phyloP scores from a whole-genome alignment of 2,888 invertebrate genomes.

The Agrilus mali region DNA sequence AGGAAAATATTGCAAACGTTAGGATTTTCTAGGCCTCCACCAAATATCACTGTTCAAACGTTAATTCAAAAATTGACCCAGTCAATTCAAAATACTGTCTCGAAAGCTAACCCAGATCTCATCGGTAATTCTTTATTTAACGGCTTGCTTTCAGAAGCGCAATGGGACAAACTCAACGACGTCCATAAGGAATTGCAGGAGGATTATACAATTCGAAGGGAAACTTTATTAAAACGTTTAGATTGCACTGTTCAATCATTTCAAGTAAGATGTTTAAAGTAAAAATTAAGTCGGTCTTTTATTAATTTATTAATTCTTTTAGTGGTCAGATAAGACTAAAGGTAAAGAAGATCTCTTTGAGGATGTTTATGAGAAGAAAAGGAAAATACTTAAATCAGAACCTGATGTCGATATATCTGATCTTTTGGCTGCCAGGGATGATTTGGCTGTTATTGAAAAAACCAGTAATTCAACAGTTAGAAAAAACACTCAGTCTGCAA shows the following conservation, averaged over 20 bases:
- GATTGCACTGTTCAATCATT: conserved; percentile 97
- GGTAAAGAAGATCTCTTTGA: conserved; percentile 59
- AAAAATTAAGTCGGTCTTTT: background rate
- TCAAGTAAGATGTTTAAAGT: conserved; percentile 43
- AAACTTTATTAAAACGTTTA: conserved; percentile 78
- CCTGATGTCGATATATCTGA: conserved; percentile 62
- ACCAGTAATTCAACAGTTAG: conserved; percentile 79
- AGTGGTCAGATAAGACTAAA: conserved; percentile 78
- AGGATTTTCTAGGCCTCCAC: conserved; percentile 77
- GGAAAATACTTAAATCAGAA: conserved; percentile 40
- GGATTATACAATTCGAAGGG: conserved; percentile 73
- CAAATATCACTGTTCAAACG: conserved; percentile 61
- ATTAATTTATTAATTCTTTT: conserved; percentile 14
- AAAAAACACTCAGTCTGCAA: conserved; percentile 68
- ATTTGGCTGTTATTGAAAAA: conserved; percentile 80
- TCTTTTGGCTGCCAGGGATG: conserved; percentile 72
- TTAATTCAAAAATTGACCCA: conserved; percentile 66
- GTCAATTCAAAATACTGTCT: conserved; percentile 52
- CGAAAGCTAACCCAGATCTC: conserved; percentile 46
- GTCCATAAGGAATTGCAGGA: conserved; percentile 60
- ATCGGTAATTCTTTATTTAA: conserved; percentile 67
- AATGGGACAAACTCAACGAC: conserved; percentile 66
- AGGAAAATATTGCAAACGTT: conserved; percentile 67
- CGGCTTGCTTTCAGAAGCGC: conserved; percentile 57
- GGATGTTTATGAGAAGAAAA: conserved; percentile 41